Evolutionary conservation across 2,888 invertebrate genomes (phyloP), one percentile per base, ranked within the genome.

Genomic region (Cremastinae sp.): DNA sequence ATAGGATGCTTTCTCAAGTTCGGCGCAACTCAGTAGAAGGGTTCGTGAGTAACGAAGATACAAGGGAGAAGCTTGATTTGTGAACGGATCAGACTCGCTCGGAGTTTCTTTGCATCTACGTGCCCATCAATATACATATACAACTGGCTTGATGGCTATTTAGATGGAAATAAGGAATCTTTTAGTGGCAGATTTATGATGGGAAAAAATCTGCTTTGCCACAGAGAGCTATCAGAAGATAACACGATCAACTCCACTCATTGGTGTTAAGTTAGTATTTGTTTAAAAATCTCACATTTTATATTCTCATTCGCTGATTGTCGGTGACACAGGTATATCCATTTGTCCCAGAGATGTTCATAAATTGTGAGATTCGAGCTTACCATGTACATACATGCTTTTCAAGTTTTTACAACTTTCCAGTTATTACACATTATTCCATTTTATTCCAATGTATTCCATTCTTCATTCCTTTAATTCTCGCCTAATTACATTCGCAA

Each of bases 11-110:
- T 68, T 41, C 28, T 39, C 68, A 20, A 47, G 59, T 53, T 45
- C 55, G 45, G 39, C 37, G 61, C 61, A 55, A 53, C 61, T 75
- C 45, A 39, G n/a, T 45, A 58, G 58, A 49, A 51, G 37, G 39
- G 14, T 16, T 8, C 10, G 45, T 12, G 45, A 28, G 28, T 28
- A 45, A 45, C 8, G 39, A 49, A 39, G 28, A 14, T 49, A 14
- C 37, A 37, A 22, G 28, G 35, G 47, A 22, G 18, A 14, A 8
- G 56, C 18, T 43, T 69, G 56, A 65, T 72, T 53, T 61, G 56
- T 58, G 39, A 62, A 58, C 37, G 51, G 28, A 28, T 28, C 20
- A 39, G 20, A 37, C 22, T 16, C 20, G 45, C 16, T 49, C 16
- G 41, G 5, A 71, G 28, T 45, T 37, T 71, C 43, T 53, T 14